phyloP scores from a whole-genome alignment of 2,113 vertebrate genomes.

The Oncorhynchus gorbuscha region DNA sequence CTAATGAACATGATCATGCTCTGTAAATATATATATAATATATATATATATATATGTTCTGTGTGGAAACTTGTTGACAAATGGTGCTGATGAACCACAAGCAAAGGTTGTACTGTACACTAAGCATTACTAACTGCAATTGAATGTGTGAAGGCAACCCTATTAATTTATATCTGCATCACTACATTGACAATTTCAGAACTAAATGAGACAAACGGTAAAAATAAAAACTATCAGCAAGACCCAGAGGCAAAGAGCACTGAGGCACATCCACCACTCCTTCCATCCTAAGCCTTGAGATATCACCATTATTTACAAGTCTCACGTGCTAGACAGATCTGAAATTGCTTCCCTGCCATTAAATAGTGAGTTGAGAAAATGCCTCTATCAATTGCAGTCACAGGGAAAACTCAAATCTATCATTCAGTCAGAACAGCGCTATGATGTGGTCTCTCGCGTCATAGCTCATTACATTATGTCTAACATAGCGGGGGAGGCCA shows the following conservation, averaged over 20 bases:
- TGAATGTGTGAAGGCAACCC: neutral
- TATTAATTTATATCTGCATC: neutral
- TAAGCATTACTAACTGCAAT: neutral
- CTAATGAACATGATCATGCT: no score
- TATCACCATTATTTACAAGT: neutral
- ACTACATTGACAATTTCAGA: neutral
- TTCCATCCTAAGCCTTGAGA: no score
- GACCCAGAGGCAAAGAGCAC: neutral
- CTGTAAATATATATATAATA: no score
- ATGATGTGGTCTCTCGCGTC: neutral
- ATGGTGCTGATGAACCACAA: neutral
- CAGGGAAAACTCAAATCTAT: constrained; percentile 9
- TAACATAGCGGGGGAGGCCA: neutral
- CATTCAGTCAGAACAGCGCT: neutral
- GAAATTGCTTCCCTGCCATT: constrained; percentile 5
- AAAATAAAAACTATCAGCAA: neutral
- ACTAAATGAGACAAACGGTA: neutral
- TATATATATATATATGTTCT: no score
- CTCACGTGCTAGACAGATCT: neutral
- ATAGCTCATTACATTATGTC: neutral
- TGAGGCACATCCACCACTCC: neutral
- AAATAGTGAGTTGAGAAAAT: neutral
- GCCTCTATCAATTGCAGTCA: neutral
- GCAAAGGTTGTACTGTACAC: neutral
- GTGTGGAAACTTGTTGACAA: neutral